phyloP scores from a whole-genome alignment of 2,113 vertebrate genomes.

The Menidia beryllina region DNA sequence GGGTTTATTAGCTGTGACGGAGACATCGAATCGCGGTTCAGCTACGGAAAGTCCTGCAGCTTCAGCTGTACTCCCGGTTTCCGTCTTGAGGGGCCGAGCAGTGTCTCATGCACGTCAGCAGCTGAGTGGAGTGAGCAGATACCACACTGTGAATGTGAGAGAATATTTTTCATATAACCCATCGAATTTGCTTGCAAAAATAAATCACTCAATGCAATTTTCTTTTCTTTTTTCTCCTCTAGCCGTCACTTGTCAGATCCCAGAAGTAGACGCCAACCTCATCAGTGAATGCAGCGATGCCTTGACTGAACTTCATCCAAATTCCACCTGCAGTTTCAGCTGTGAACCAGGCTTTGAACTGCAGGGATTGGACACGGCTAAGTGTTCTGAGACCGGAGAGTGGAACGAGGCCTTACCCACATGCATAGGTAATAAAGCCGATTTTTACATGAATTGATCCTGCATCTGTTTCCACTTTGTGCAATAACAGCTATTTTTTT shows the following conservation, averaged over 20 bases:
- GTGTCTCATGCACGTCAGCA: slow-evolving; percentile 69
- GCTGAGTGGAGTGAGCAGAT: slow-evolving; percentile 78
- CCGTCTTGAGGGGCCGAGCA: slow-evolving; percentile 65
- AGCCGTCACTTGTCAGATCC: slow-evolving; percentile 66
- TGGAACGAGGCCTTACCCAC: slow-evolving; percentile 56
- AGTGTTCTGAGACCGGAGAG: slow-evolving; percentile 54
- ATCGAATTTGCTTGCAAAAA: background rate
- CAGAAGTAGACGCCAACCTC: slow-evolving; percentile 41
- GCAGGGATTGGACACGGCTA: slow-evolving; percentile 32
- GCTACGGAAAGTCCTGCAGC: slow-evolving; percentile 80
- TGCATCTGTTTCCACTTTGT: background rate
- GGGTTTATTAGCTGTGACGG: slow-evolving; percentile 76
- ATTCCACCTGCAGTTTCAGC: slow-evolving; percentile 63
- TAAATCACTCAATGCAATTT: background rate
- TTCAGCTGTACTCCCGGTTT: slow-evolving; percentile 82
- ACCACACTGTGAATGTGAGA: slow-evolving; percentile 83
- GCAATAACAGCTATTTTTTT: background rate
- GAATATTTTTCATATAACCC: background rate
- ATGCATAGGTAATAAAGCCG: slow-evolving; percentile 58
- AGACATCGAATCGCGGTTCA: slow-evolving; percentile 67
- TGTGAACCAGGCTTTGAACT: slow-evolving; percentile 66
- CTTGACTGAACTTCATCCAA: slow-evolving; percentile 12
- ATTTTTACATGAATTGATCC: background rate
- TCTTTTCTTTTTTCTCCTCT: background rate
- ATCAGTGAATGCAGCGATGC: slow-evolving; percentile 43